Conservation (phyloP, 2,113 vertebrate species). For the Pelodiscus sinensis region DNA sequence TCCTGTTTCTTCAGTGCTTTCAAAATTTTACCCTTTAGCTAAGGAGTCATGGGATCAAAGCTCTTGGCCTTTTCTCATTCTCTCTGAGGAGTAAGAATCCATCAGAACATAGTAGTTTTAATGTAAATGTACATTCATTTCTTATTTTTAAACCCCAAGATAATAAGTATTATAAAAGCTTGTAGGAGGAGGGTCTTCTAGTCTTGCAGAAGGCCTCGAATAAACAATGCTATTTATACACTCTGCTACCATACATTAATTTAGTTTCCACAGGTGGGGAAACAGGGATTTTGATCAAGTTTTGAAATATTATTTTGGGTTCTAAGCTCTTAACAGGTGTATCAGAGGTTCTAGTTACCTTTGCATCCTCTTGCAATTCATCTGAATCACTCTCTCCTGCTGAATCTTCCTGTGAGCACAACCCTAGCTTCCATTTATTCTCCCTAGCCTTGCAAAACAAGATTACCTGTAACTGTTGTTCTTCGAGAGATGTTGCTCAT, state of each 20-base stretch:
- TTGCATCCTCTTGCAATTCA: not conserved
- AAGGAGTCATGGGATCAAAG: not conserved
- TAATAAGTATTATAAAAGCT: not conserved
- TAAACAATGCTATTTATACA: fast-evolving
- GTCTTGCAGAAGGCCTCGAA: not conserved
- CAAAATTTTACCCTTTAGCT: not conserved
- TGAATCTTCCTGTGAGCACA: not conserved
- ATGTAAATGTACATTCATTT: not conserved
- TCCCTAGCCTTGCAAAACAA: not conserved
- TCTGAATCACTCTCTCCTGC: not conserved
- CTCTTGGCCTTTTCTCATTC: not conserved
- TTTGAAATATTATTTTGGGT: not conserved
- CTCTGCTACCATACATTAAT: not conserved
- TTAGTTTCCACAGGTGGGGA: not conserved
- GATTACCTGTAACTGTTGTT: too few relatives aligned
- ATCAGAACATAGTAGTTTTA: not conserved
- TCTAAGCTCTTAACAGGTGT: not conserved
- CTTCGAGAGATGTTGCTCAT: too few relatives aligned
- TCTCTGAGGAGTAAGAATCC: fast-evolving
- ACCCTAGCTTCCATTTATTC: not conserved
- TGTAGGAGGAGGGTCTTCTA: fast-evolving
- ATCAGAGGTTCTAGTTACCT: not conserved
- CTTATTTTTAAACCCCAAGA: not conserved
- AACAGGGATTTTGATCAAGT: not conserved
- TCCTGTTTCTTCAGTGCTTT: not conserved